Percentiles rank a stretch among this genome's conserved stretches.
These are phyloP conservation scores for Saccostrea echinata DNA, from an alignment of 1,140 invertebrate species.

Conservation along the genomic window DNA sequence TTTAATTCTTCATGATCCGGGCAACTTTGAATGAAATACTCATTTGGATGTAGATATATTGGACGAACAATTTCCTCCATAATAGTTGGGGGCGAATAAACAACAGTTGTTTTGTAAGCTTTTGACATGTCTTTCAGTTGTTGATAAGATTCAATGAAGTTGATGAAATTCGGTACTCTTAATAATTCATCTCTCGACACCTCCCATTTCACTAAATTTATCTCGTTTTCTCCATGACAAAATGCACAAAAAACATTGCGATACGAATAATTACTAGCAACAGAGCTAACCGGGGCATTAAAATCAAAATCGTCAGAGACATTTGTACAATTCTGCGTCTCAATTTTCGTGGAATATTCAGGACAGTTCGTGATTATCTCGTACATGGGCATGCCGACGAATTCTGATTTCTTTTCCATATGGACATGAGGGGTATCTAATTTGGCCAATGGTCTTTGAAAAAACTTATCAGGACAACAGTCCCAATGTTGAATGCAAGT, in stretches of 20 bases:
- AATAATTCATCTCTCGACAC: background rate
- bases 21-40: background rate
- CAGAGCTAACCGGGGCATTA: background rate
- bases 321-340: background rate
- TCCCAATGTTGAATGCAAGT: background rate
- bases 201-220: background rate
- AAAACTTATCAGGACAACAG: slow-evolving; percentile 2
- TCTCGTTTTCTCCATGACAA: no score
- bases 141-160: background rate
- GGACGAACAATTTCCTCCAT: background rate
- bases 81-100: background rate
- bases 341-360: background rate
- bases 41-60: background rate
- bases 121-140: no score
- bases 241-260: background rate
- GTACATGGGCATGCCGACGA: background rate
- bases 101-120: background rate
- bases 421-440: no score
- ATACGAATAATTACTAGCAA: background rate
- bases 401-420: background rate
- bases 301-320: no score
- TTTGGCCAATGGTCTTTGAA: no score
- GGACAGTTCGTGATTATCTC: background rate
- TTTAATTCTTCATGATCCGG: background rate
- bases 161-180: background rate